A percentile compares a stretch with the other conserved stretches of the same genome.
These are phyloP conservation scores for Tauraco erythrolophus DNA, from an alignment of 2,113 vertebrate species.

Conservation along the genomic window DNA sequence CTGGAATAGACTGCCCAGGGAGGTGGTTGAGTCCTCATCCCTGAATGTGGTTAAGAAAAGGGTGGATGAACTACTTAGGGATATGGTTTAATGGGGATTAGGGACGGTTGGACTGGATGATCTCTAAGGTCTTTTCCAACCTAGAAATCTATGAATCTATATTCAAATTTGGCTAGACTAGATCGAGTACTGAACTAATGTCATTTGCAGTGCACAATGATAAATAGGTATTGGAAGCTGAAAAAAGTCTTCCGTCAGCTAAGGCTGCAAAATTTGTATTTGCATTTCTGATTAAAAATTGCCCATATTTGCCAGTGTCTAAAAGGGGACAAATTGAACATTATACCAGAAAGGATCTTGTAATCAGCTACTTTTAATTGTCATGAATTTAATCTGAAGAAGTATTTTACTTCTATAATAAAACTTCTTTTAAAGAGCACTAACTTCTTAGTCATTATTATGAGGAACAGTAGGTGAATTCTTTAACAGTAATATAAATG, in stretches of 20 bases:
- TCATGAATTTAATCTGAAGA: neutral
- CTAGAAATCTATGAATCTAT: too few species aligned
- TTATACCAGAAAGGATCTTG: neutral
- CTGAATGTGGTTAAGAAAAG: too few species aligned
- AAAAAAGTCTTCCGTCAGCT: neutral
- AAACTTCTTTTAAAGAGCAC: neutral
- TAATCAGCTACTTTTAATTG: neutral
- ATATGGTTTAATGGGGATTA: too few species aligned
- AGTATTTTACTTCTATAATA: neutral
- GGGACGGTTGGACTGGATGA: too few species aligned
- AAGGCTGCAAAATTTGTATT: neutral
- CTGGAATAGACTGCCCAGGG: too few species aligned
- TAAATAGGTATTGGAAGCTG: neutral
- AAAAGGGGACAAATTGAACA: neutral
- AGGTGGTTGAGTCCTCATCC: too few species aligned
- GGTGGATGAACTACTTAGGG: too few species aligned
- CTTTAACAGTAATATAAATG: neutral
- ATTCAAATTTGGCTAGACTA: neutral
- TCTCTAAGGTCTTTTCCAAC: too few species aligned
- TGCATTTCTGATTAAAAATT: neutral
- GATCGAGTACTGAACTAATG: neutral
- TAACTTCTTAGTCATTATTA: neutral
- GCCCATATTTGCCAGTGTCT: neutral
- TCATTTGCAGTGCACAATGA: neutral
- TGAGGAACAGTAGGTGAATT: neutral